Evolutionary conservation across 2,888 invertebrate species (phyloP).

Genomic region (Bombyx huttoni): DNA sequence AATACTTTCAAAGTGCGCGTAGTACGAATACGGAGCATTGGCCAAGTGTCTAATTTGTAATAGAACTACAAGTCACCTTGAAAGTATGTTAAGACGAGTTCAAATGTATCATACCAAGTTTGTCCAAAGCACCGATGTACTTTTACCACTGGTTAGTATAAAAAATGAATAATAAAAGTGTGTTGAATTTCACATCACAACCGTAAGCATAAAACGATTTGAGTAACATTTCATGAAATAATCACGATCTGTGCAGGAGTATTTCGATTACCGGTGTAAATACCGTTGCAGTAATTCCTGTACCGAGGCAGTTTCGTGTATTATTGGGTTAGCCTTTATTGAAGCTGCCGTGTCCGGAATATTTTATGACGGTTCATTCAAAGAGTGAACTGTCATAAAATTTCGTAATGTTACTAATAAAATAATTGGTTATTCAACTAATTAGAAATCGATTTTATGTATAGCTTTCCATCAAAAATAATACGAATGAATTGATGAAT

Average conservation of each 20-base stretch:
- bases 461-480: background rate
- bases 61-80: constrained; percentile 18
- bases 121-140: constrained; percentile 2
- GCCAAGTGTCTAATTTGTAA: constrained; percentile 1
- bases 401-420: background rate
- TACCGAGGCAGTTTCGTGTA: background rate
- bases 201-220: background rate
- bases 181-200: constrained; percentile 11
- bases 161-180: constrained; percentile 4
- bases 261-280: background rate
- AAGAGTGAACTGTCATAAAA: background rate
- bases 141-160: constrained; percentile 4
- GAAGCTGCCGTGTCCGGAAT: too few relatives aligned
- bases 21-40: background rate
- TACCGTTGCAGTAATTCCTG: background rate
- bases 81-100: constrained; percentile 13
- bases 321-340: too few relatives aligned
- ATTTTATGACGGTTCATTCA: background rate
- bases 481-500: background rate
- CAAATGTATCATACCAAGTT: constrained; percentile 4
- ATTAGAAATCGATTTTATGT: background rate
- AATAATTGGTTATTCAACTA: background rate
- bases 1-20: background rate
- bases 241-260: background rate
- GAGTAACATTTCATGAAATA: background rate